These are phyloP conservation scores for Cataglyphis cursor DNA, from an alignment of 2,888 invertebrate species.

Conservation along the genomic window DNA sequence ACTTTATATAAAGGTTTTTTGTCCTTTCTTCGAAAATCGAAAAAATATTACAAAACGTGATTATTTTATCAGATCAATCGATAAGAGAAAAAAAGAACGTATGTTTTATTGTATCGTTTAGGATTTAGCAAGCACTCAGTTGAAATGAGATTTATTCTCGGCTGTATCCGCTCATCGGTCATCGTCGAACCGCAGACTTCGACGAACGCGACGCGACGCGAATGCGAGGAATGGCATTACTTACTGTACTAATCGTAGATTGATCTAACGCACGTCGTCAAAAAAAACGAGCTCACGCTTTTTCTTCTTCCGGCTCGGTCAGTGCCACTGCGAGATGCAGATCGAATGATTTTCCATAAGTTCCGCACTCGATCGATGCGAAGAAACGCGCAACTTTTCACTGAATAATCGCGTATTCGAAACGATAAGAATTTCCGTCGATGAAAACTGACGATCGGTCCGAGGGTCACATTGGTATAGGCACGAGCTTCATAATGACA, in stretches of 20 bases:
- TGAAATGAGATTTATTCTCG: constrained; percentile 24
- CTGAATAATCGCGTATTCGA: neutral
- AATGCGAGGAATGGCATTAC: constrained; percentile 29
- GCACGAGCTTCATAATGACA: neutral
- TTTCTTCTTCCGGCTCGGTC: constrained; percentile 18
- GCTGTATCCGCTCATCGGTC: neutral
- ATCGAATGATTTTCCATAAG: constrained; percentile 5
- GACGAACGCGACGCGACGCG: neutral
- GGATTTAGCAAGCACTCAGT: neutral
- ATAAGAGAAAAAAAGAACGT: neutral
- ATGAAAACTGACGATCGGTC: neutral
- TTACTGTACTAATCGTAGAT: constrained; percentile 65
- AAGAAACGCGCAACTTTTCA: constrained; percentile 13
- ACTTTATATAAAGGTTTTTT: constrained; percentile 15
- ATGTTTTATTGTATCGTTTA: neutral
- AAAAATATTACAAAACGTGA: neutral
- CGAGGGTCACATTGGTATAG: neutral
- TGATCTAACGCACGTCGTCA: constrained; percentile 42
- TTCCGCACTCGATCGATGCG: neutral
- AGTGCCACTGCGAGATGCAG: neutral
- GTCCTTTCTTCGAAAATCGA: neutral
- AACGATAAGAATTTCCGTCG: neutral
- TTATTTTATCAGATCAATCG: constrained; percentile 6
- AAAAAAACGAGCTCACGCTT: constrained; percentile 3
- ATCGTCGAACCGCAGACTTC: neutral